phyloP scores from a whole-genome alignment of 2,888 invertebrate species.

The Hydropsyche betteni region DNA sequence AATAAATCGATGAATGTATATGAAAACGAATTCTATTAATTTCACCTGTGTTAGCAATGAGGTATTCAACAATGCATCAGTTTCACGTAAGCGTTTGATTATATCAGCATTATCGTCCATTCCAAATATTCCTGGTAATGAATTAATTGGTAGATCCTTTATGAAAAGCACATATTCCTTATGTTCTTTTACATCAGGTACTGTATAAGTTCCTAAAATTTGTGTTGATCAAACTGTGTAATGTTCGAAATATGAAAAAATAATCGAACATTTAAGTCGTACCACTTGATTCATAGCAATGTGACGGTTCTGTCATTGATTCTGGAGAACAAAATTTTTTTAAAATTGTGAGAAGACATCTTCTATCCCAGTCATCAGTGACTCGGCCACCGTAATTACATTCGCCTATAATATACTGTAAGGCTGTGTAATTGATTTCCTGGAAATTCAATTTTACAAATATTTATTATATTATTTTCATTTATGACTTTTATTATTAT shows the following conservation, averaged over 20 bases:
- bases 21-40: conserved; percentile 53
- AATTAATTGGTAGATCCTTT: conserved; percentile 76
- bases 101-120: conserved; percentile 94
- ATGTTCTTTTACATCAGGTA: conserved; percentile 78
- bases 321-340: conserved; percentile 79
- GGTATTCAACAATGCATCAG: conserved; percentile 77
- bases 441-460: conserved; percentile 54
- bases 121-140: conserved; percentile 88
- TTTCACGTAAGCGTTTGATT: conserved; percentile 89
- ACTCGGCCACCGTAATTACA: conserved; percentile 97
- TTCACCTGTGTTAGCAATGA: conserved; percentile 80
- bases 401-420: conserved; percentile 91
- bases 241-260: background rate
- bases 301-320: conserved; percentile 71
- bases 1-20: conserved; percentile 46
- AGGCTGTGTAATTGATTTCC: conserved; percentile 85
- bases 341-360: conserved; percentile 84
- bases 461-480: background rate
- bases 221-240: conserved; percentile 28
- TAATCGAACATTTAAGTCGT: conserved; percentile 38
- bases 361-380: conserved; percentile 94
- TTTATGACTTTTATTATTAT: background rate
- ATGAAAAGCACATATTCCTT: conserved; percentile 75
- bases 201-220: conserved; percentile 71
- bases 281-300: conserved; percentile 75